These are phyloP conservation scores for Hoplodrina ambigua DNA, from an alignment of 2,888 invertebrate species.

Conservation along the genomic window DNA sequence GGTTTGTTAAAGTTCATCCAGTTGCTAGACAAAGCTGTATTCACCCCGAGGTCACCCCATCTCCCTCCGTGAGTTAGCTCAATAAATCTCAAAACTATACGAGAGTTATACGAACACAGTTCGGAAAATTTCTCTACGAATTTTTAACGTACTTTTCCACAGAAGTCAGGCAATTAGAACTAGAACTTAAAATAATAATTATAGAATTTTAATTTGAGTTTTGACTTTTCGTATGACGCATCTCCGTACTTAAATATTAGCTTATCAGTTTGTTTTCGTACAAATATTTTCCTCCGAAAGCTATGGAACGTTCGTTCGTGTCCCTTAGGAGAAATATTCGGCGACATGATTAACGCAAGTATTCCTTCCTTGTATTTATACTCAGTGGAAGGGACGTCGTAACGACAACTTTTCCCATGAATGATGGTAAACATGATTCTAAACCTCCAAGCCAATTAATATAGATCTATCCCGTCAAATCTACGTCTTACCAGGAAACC, in stretches of 20 bases:
- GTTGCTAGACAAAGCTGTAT: slow-evolving; percentile 24
- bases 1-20: slow-evolving; percentile 36
- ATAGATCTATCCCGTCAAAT: no score
- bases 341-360: background rate
- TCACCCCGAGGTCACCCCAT: slow-evolving; percentile 31
- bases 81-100: slow-evolving; percentile 28
- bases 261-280: slow-evolving; percentile 30
- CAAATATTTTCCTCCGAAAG: slow-evolving; percentile 32
- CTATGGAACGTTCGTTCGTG: background rate
- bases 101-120: slow-evolving; percentile 15
- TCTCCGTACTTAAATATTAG: slow-evolving; percentile 20
- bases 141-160: slow-evolving; percentile 2
- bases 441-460: no score
- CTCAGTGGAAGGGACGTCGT: no score
- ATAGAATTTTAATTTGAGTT: slow-evolving; percentile 19
- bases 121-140: slow-evolving; percentile 2
- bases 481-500: no score
- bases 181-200: background rate
- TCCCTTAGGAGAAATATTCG: background rate
- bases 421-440: no score
- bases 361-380: slow-evolving; percentile 1
- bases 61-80: slow-evolving; percentile 19
- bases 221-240: background rate
- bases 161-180: background rate
- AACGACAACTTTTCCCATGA: no score